A percentile compares a stretch with the other conserved stretches of the same genome.
These are phyloP conservation scores for Phainopepla nitens DNA, from an alignment of 2,113 vertebrate genomes.

Conservation along the genomic window DNA sequence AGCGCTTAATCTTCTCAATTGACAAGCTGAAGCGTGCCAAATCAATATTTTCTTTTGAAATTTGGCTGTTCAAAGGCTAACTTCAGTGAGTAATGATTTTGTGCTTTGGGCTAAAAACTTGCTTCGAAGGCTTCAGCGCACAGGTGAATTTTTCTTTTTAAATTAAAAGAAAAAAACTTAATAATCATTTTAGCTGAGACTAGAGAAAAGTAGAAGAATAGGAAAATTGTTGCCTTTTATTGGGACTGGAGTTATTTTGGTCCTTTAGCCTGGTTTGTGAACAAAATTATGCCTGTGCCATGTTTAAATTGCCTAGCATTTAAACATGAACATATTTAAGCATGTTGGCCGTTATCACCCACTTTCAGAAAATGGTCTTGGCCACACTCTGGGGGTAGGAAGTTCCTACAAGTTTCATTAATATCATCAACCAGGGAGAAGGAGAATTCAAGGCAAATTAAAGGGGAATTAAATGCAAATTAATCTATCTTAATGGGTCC, in stretches of 20 bases:
- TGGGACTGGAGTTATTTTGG: background rate
- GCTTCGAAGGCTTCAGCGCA: background rate
- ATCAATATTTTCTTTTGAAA: conserved; percentile 44
- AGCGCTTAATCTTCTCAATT: conserved; percentile 9
- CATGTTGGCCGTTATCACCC: background rate
- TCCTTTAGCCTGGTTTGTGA: background rate
- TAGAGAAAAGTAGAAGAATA: background rate
- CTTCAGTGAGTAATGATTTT: background rate
- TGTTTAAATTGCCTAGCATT: background rate
- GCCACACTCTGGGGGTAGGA: background rate
- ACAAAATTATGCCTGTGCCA: background rate
- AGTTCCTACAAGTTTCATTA: background rate
- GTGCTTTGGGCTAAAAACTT: conserved; percentile 5
- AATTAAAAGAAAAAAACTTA: background rate
- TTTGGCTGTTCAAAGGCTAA: background rate
- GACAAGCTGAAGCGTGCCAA: background rate
- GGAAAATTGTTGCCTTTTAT: background rate
- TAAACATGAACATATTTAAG: background rate
- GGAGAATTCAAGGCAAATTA: background rate
- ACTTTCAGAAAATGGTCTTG: background rate
- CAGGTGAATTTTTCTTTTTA: background rate
- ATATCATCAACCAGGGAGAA: background rate
- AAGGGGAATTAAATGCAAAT: background rate
- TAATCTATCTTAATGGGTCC: background rate
- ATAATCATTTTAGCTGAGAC: background rate